Base-by-base conservation (phyloP, 2,113 vertebrate genomes). In the Coptodon rendalli region DNA sequence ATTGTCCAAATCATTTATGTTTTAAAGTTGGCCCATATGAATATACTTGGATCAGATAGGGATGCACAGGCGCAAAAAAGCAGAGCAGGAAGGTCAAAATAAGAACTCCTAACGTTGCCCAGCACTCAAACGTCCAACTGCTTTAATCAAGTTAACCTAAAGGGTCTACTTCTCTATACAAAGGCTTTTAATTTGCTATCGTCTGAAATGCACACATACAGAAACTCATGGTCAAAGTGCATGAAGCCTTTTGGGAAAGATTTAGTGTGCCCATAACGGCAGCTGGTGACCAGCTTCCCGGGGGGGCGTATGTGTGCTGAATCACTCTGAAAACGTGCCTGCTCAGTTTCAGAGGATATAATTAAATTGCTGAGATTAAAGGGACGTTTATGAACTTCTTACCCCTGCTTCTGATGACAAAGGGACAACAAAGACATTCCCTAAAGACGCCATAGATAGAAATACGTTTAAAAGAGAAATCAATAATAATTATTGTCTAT, bases 291-390 rank as follows among this genome's bases (percentile, higher is more conserved):
- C 29, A 3, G 17, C 78, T 68, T 90, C 78, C 87, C 19, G 12
- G 5, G 85, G 12, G 82, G 86, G 80, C 1, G 2, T 61, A 17
- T 36, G 50, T 7, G 31, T 27, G 29, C 86, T 84, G 27, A 80
- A 80, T 83, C 79, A 27, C 71, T 83, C 80, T 88, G n/a, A 40
- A 68, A 71, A 91, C 40, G 22, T 12, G 80, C 29, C 88, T 83
- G 87, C 10, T 89, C 83, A 78, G 34, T 93, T 89, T 90, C 87
- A 90, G 40, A 86, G 84, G n/a, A 11, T 82, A 40, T 76, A 87
- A 93, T 92, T 53, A 88, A 82, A 87, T 94, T 81, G 61, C 50
- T 84, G 84, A 86, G 81, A 89, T 90, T 88, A 91, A 80, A 91
- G 66, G 56, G 78, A 82, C 66, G 85, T 87, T 54, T 50, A 45